Evolutionary conservation across 2,797 vertebrate species (phyloP), one percentile per base, ranked within the genome.

Genomic region (Anableps anableps): DNA sequence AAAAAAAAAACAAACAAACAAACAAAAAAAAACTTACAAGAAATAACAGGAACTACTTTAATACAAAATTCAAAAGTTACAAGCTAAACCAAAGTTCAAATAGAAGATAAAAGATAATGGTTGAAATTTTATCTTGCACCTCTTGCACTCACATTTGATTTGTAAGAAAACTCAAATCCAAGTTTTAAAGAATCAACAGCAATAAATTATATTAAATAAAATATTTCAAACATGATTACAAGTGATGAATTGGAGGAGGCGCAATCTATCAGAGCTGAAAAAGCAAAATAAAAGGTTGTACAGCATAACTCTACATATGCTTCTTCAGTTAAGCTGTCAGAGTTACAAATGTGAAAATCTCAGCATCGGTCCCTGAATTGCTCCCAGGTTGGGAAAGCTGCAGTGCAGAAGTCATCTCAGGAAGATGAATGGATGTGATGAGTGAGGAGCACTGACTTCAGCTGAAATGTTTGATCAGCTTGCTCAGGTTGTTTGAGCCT

Each of bases 371-470:
- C 91, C 92, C 85, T 79, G 77, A 86, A 75, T 75, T 81, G 86
- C 76, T 87, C 89, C 79, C 75, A 85, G 85, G 89, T 90, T 89
- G 87, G 84, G 83, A 83, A 84, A 36, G 72, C 74, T 83, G 80
- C 14, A 53, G 78, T 8, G 85, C 76, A 80, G 81, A 80, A 90
- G 88, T 84, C 68, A 4, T 89, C 84, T 86, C 82, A 77, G 70
- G 74, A 86, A 89, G 87, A 92, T 75, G 81, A 82, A 92, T 91
- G 82, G 64, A 78, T 66, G 89, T 82, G 88, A 81, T 86, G 88
- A 93, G 81, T 86, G 88, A 92, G 47, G 77, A 86, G 79, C 82
- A 53, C 50, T 83, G 91, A 88, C 38, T 58, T 80, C 85, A 72
- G 80, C 82, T 53, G 71, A 83, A 82, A 81, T 87, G 87, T 89